Evolutionary conservation across 2,888 invertebrate genomes (phyloP), one percentile per base, ranked within the genome.

Genomic region (Autographa gamma): DNA sequence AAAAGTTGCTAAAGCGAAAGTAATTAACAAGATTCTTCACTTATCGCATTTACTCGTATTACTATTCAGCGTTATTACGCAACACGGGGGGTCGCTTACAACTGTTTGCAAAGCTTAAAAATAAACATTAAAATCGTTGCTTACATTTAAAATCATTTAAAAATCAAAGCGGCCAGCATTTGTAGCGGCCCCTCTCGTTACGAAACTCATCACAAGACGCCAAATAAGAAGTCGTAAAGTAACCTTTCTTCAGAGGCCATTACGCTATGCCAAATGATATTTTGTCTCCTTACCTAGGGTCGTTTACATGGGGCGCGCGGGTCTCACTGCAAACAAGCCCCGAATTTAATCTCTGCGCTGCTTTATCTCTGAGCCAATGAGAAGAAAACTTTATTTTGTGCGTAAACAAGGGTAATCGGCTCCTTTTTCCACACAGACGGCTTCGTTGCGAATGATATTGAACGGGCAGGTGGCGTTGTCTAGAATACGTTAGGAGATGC

Each of bases 231-330:
- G 91, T 92, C 92, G 89, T 93, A 93, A 93, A 93, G 90, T 91
- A 92, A 92, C 93, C 91, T 93, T 92, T 89, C 93, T 91, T 88
- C 89, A 86, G 89, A 88, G 86, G 86, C 89, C 88, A 93, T 95
- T 94, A 93, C 91, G 93, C 91, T 91, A 92, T 93, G 92, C 90
- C 92, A 91, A 95, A 95, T 95, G 92, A 94, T 95, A 94, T 95
- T 93, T 92, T 92, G 92, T 92, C 90, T 84, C 74, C 83, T 89
- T 88, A 89, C 90, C 89, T 90, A 90, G 91, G 89, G 89, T 90
- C 92, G 92, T 93, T 93, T 94, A 90, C 90, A 92, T 90, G 92
- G 93, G 89, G 88, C 85, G 88, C 86, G 84, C 80, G 86, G 89
- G 87, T 84, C 88, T 86, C 81, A 87, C 82, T 81, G 92, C 91